Base-by-base conservation (phyloP, 2,888 invertebrate species). In the Oegoconia quadripuncta region DNA sequence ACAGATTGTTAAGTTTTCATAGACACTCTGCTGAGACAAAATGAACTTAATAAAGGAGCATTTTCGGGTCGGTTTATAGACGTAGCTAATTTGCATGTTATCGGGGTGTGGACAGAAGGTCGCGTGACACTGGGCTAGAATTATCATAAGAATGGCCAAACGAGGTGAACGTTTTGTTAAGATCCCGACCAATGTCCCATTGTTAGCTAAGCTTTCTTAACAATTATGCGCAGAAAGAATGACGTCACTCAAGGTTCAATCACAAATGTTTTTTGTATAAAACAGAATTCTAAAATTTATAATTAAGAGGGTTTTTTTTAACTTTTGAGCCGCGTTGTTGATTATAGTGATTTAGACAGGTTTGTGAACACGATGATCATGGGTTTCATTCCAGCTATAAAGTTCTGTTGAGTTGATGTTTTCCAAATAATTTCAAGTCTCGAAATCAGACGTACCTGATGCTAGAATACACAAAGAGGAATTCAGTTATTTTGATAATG, bases 21-120 rank as follows among this genome's bases (percentile, higher is more conserved):
- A 14, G 27, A 27, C 7, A 12, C 17, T 14, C 34, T 57, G 59
- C 59, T 58, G 49, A 64, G 66, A 67, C 59, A 64, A 64, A 71
- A 63, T 59, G 48, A 51, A 69, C 59, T 72, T 75, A 77, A 78
- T 75, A 72, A 75, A 68, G 74, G 74, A 77, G 67, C 70, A 68
- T 74, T 79, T 80, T 70, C 67, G 77, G 81, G 81, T 79, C 79
- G 78, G 60, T 76, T 74, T 75, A 75, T 77, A 74, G 75, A 77
- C 64, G 65, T 62, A 50, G 48, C 62, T 66, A 65, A 83, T 83
- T 83, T 82, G 78, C 84, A 84, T 84, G 75, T 82, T 83, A 83
- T 84, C 84, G 69, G 77, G 68, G 75, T 73, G 80, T 74, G 78
- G 82, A 78, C 80, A 83, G 80, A 81, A 76, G 77, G 79, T 78